Evolutionary conservation across 2,113 vertebrate genomes (phyloP).

Genomic region (Laterallus jamaicensis): DNA sequence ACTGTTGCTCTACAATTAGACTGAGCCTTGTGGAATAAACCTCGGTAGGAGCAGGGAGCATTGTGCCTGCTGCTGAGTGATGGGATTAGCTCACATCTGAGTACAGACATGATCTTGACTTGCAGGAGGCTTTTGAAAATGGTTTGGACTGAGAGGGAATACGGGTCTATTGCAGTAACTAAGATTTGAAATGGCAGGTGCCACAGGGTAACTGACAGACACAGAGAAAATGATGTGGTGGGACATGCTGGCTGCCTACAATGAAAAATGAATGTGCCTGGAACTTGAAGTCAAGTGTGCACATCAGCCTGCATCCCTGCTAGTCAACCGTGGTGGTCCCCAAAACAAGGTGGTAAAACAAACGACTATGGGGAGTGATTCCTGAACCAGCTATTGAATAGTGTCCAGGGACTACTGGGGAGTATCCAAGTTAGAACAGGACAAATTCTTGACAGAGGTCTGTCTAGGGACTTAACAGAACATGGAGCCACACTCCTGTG

Average conservation of each 20-base stretch:
- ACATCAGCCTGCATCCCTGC: neutral
- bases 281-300: neutral
- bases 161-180: neutral
- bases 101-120: neutral
- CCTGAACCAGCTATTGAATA: neutral
- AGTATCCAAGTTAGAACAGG: neutral
- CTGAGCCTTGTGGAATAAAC: neutral
- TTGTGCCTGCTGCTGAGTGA: neutral
- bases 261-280: neutral
- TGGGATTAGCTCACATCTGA: neutral
- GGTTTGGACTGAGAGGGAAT: neutral
- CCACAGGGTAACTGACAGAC: neutral
- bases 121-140: neutral
- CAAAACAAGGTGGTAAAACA: neutral
- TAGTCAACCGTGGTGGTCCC: neutral
- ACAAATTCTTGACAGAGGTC: neutral
- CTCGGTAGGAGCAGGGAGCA: neutral
- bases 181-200: neutral
- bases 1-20: neutral
- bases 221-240: neutral
- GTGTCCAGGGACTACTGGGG: neutral
- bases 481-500: neutral
- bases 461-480: neutral
- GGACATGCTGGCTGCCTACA: neutral
- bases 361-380: neutral